Evolutionary conservation across 2,797 vertebrate genomes (phyloP).

Genomic region (Astyanax mexicanus): DNA sequence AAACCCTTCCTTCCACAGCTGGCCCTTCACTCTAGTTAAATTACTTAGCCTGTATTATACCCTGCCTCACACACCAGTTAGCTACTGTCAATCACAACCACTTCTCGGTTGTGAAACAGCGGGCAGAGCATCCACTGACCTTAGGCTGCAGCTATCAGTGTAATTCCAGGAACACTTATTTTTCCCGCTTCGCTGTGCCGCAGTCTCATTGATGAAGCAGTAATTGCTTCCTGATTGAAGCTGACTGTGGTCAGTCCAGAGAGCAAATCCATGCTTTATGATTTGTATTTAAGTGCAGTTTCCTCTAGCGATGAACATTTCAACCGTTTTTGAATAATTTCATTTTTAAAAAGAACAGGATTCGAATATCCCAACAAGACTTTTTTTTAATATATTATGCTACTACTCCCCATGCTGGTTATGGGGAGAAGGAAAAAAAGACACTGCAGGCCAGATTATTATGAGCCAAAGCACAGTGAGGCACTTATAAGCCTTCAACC

Average conservation of each 20-base stretch:
- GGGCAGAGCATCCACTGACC: background rate
- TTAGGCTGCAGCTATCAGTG: constrained; percentile 1
- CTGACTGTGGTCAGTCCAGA: constrained; percentile 12
- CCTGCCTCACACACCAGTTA: background rate
- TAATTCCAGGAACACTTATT: constrained; percentile 16
- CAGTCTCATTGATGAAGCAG: constrained; percentile 25
- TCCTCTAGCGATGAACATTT: background rate
- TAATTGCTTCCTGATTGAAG: constrained; percentile 41
- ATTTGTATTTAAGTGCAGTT: background rate
- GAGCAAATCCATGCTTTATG: background rate
- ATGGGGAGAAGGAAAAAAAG: too few species aligned
- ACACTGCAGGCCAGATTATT: too few species aligned
- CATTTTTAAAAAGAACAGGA: background rate
- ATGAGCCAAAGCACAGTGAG: too few species aligned
- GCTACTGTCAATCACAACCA: background rate
- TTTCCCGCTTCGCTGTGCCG: constrained; percentile 33
- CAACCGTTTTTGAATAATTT: background rate
- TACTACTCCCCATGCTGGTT: too few species aligned
- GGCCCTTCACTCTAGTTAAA: background rate
- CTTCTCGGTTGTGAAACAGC: background rate
- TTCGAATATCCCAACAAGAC: background rate
- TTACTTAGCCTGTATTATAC: background rate
- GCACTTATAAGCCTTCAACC: too few species aligned
- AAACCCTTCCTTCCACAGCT: background rate
- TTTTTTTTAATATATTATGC: background rate